These are phyloP conservation scores for Bufotes viridis DNA, from an alignment of 2,797 vertebrate species.

Conservation along the genomic window DNA sequence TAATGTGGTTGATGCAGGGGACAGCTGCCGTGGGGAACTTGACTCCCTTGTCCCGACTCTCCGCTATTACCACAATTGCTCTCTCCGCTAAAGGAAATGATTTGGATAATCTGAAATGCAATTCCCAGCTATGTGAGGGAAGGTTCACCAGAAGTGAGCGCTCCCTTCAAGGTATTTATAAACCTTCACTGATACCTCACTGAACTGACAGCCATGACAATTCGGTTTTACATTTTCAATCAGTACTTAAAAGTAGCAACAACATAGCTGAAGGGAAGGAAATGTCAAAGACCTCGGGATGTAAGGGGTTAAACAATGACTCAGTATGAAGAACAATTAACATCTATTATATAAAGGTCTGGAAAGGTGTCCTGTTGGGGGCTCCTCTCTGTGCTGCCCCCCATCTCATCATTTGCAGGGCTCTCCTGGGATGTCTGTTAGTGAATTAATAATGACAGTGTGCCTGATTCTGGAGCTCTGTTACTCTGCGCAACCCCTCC, in stretches of 20 bases:
- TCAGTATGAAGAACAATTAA: not conserved
- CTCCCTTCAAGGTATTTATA: not conserved
- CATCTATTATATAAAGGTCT: constrained; percentile 25
- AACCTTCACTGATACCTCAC: not conserved
- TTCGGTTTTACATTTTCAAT: not conserved
- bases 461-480: constrained; percentile 53
- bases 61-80: not conserved
- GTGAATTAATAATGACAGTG: constrained; percentile 62
- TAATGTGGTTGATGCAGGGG: not conserved
- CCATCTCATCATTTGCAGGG: constrained; percentile 28
- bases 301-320: constrained; percentile 25
- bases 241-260: not conserved
- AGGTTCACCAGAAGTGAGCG: not conserved
- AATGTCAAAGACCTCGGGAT: not conserved
- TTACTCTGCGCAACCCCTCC: constrained; percentile 40
- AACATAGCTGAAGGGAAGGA: not conserved
- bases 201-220: constrained; percentile 7
- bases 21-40: not conserved
- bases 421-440: constrained; percentile 60
- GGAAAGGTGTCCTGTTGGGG: constrained; percentile 47
- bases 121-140: not conserved
- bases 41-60: not conserved
- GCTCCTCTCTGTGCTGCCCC: constrained; percentile 47
- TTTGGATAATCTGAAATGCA: not conserved
- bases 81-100: not conserved